Percentiles rank a stretch among this genome's conserved stretches.
These are phyloP conservation scores for Cataglyphis altisquamis DNA, from an alignment of 2,888 invertebrate species.

Conservation along the genomic window DNA sequence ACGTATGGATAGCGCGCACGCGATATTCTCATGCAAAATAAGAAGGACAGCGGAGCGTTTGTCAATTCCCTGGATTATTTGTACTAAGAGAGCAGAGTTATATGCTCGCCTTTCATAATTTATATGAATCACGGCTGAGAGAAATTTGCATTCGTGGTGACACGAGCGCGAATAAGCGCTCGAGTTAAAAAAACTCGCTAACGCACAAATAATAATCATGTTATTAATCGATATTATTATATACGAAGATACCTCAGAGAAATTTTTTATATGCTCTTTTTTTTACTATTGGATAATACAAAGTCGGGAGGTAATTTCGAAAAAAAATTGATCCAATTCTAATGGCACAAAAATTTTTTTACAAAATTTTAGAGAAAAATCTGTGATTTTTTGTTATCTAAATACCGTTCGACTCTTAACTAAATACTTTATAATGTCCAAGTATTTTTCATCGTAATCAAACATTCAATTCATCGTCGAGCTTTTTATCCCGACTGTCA, in stretches of 20 bases:
- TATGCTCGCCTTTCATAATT: conserved; percentile 27
- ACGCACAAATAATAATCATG: neutral
- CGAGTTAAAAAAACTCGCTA: conserved; percentile 20
- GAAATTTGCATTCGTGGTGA: conserved; percentile 19
- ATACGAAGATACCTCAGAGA: no score
- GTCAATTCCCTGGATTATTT: conserved; percentile 7
- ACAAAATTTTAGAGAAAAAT: neutral
- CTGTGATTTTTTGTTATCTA: neutral
- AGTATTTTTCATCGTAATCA: neutral
- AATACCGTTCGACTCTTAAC: neutral
- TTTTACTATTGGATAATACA: neutral
- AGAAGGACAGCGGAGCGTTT: conserved; percentile 30
- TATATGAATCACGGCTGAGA: conserved; percentile 35
- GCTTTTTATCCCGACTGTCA: conserved; percentile 47
- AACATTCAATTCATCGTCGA: conserved; percentile 35
- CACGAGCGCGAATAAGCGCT: neutral
- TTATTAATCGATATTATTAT: conserved; percentile 9
- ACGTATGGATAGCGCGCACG: neutral
- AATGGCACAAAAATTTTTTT: neutral
- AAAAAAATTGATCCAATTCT: neutral
- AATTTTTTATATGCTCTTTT: neutral
- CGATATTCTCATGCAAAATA: conserved; percentile 9
- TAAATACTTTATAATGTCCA: neutral
- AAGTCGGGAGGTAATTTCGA: neutral
- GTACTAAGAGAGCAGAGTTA: neutral